Percentiles rank a stretch among this genome's conserved stretches.
Conservation (phyloP, 2,797 vertebrate species). For the Echeneis naucrates region DNA sequence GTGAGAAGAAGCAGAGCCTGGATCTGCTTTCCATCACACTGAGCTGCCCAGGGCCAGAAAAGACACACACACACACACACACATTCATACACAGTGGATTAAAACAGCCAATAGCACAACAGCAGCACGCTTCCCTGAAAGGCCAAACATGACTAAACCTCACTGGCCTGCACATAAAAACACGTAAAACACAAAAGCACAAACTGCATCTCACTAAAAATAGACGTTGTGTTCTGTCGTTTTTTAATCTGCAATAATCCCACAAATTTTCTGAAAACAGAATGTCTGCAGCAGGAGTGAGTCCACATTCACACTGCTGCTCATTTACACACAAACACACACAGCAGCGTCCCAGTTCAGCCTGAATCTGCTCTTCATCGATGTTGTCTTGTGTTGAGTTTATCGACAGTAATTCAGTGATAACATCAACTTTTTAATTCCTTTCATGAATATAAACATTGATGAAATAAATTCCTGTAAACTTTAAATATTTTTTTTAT, state of each 20-base stretch:
- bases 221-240: conserved; percentile 35
- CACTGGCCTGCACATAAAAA: conserved; percentile 27
- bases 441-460: no score
- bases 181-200: conserved; percentile 41
- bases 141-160: conserved; percentile 58
- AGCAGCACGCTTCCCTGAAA: conserved; percentile 33
- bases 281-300: conserved; percentile 13
- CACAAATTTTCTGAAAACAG: conserved; percentile 16
- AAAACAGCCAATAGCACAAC: conserved; percentile 62
- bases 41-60: conserved; percentile 73
- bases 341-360: no score
- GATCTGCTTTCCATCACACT: conserved; percentile 84
- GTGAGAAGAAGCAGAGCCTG: conserved; percentile 79
- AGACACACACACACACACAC: conserved; percentile 53
- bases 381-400: no score
- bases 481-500: no score
- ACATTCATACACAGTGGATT: conserved; percentile 55
- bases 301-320: conserved; percentile 8
- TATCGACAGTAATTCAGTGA: no score
- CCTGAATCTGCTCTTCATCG: no score
- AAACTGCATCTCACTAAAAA: conserved; percentile 48
- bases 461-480: no score
- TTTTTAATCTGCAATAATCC: conserved; percentile 57
- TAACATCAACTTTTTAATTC: no score
- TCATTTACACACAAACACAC: no score